phyloP scores from a whole-genome alignment of 2,113 vertebrate species.

The Gopherus evgoodei region DNA sequence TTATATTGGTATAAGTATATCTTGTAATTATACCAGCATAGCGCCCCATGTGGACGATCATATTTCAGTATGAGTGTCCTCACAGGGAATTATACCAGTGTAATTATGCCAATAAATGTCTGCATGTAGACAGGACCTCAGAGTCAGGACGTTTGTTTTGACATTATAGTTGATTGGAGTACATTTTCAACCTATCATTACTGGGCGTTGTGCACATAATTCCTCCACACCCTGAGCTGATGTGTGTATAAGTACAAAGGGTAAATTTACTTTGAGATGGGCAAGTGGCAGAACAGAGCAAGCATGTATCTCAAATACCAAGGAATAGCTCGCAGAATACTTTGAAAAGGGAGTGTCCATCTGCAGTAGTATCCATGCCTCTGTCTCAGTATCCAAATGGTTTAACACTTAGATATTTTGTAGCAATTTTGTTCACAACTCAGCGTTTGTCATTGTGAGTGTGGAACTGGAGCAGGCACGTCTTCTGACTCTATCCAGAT shows the following conservation, averaged over 20 bases:
- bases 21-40: no score
- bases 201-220: no score
- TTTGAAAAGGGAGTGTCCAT: not conserved
- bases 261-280: no score
- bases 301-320: no score
- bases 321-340: no score
- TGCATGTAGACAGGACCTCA: not conserved
- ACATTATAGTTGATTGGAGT: no score
- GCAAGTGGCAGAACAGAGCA: no score
- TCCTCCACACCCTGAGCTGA: no score
- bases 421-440: not conserved
- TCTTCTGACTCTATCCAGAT: not conserved
- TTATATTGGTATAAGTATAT: not conserved
- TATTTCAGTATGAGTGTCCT: not conserved
- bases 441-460: not conserved
- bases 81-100: not conserved
- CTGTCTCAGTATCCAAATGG: not conserved
- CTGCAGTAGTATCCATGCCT: not conserved
- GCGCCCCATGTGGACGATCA: not conserved
- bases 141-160: no score
- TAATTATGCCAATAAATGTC: not conserved
- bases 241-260: no score
- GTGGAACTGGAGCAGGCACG: not conserved
- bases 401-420: not conserved
- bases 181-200: no score